These are phyloP conservation scores for Arenaria interpres DNA, from an alignment of 2,113 vertebrate species.

Conservation along the genomic window DNA sequence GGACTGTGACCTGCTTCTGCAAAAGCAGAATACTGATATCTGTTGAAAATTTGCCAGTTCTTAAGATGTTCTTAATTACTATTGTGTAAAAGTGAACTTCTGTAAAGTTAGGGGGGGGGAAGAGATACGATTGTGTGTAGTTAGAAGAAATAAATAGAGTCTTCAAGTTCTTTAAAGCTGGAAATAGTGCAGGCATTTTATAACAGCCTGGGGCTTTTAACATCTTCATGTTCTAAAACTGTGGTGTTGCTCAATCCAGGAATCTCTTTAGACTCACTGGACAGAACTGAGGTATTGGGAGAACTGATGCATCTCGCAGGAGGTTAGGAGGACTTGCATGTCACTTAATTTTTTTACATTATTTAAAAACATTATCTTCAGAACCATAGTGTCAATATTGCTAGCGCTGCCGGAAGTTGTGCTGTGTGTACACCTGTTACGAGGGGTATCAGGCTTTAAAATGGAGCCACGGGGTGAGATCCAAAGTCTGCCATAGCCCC, in stretches of 20 bases:
- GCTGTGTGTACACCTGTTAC: not conserved
- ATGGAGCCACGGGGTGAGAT: fast-evolving
- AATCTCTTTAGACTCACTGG: not conserved
- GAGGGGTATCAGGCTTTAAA: not conserved
- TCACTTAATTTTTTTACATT: no score
- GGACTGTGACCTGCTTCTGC: not conserved
- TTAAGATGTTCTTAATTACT: not conserved
- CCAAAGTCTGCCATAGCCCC: not conserved
- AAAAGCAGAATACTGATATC: not conserved
- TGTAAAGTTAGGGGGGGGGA: not conserved
- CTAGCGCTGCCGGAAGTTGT: not conserved
- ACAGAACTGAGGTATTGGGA: not conserved
- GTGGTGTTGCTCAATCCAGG: not conserved
- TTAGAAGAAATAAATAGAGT: not conserved
- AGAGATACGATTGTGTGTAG: not conserved
- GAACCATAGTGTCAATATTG: not conserved
- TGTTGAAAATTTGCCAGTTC: not conserved
- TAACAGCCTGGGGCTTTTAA: not conserved
- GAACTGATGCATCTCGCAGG: not conserved
- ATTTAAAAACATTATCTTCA: not conserved
- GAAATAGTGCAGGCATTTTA: not conserved
- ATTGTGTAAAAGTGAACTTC: not conserved
- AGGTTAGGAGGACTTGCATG: not conserved
- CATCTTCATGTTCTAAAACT: not conserved
- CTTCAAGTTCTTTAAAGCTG: not conserved